Base-by-base conservation (phyloP, 2,113 vertebrate genomes). In the Physeter macrocephalus region DNA sequence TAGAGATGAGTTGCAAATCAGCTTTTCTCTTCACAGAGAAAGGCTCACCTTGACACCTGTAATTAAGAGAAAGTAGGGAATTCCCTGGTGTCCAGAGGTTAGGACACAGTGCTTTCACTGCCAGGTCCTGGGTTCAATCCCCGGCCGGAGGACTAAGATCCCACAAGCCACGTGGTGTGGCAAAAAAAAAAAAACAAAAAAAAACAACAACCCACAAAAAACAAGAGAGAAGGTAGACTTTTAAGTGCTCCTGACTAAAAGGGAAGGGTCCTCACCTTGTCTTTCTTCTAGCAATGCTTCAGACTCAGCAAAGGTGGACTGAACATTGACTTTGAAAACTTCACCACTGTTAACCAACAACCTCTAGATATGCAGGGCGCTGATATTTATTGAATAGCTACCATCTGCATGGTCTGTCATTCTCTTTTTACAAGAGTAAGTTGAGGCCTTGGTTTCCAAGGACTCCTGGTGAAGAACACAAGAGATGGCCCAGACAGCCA, bases 241-340 rank as follows among this genome's bases (percentile, higher is more conserved):
- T 29, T 75, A 71, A 39, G 67, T 12, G 34, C 11, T 6, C 5
- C 34, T 43, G 43, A 52, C 9, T 2, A 34, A 34, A 11, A 29
- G 1, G 6, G 2, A 43, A 41, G n/a, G 41, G 1, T 0, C 0
- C 29, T 31, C 12, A 0, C 9, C 7, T 14, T 69, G 25, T 3
- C 2, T 18, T 67, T n/a, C 41, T n/a, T 61, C n/a, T 23, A 20
- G 8, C 34, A 15, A n/a, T 0, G 3, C 18, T 25, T 69, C 27
- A 3, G 15, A 54, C 27, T 34, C 11, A n/a, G 8, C 57, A 39
- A 49, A 39, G 3, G 36, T 5, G 6, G 39, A 20, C 25, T 43
- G n/a, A 41, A n/a, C 41, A 21, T 4, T 13, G 41, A 43, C 41
- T 61, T 14, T 8, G 2, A 52, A n/a, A 6, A 67, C 9, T 67